phyloP scores from a whole-genome alignment of 2,797 vertebrate genomes.

The Lepilemur ruficaudatus region DNA sequence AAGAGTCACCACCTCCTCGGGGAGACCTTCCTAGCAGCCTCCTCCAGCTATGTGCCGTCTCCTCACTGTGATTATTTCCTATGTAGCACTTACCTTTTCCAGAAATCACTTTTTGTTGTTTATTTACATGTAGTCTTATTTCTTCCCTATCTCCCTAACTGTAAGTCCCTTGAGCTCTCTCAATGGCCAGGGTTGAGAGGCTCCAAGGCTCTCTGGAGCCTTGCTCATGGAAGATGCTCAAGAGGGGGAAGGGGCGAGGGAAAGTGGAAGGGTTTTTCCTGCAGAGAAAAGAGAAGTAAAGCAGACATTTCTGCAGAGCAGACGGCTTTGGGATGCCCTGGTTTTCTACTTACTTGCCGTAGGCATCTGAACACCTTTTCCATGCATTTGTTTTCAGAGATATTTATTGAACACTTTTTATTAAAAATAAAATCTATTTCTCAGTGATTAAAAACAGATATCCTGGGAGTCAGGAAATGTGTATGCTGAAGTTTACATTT shows the following conservation, averaged over 20 bases:
- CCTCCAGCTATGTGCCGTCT: too few species aligned
- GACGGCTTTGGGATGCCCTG: neutral
- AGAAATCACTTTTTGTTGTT: neutral
- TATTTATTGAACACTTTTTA: slow-evolving; percentile 20
- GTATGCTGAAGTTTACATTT: neutral
- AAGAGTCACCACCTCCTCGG: neutral
- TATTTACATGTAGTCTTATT: neutral
- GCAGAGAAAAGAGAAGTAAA: neutral
- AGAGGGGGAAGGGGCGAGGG: neutral
- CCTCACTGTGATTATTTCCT: neutral
- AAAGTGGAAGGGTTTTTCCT: neutral
- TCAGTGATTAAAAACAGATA: neutral
- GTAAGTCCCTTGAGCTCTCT: neutral
- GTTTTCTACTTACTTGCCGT: neutral
- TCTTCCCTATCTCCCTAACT: neutral
- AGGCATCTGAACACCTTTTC: neutral
- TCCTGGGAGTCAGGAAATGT: neutral
- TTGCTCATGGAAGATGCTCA: neutral
- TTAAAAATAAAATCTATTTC: slow-evolving; percentile 41
- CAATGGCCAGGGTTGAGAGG: neutral
- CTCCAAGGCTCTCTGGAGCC: neutral
- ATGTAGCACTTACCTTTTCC: neutral
- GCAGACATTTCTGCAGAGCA: neutral
- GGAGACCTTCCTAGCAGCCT: neutral
- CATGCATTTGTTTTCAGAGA: neutral